These are phyloP conservation scores for Arrhopalites spinosus DNA, from an alignment of 2,888 invertebrate species.

Conservation along the genomic window DNA sequence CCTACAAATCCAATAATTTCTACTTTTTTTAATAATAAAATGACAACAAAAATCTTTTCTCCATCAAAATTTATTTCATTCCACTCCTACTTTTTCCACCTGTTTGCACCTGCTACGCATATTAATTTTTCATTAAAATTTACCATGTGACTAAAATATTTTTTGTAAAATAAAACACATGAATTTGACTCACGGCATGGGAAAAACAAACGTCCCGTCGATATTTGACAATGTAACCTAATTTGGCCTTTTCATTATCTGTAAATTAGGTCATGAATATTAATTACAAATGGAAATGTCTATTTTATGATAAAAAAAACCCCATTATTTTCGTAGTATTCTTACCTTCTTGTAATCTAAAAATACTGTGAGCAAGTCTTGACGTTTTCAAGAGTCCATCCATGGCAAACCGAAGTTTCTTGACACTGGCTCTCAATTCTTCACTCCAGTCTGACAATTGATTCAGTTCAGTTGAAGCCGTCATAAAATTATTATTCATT, in stretches of 20 bases:
- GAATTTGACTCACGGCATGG: slow-evolving; percentile 73
- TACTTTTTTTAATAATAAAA: too few species aligned
- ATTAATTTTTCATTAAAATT: not conserved
- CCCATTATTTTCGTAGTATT: too few species aligned
- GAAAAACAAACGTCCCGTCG: slow-evolving; percentile 88
- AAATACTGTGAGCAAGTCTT: slow-evolving; percentile 80
- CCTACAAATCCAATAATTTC: too few species aligned
- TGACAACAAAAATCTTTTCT: too few species aligned
- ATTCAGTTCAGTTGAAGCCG: not conserved
- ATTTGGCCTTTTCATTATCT: slow-evolving; percentile 74
- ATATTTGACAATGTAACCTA: slow-evolving; percentile 75
- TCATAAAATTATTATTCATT: slow-evolving; percentile 36
- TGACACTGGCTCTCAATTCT: slow-evolving; percentile 77
- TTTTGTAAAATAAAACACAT: not conserved
- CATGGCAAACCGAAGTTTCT: slow-evolving; percentile 79
- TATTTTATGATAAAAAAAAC: too few species aligned
- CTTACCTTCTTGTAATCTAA: slow-evolving; percentile 71
- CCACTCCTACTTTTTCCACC: not conserved
- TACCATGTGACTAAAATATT: not conserved
- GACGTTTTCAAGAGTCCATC: slow-evolving; percentile 76
- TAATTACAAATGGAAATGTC: too few species aligned
- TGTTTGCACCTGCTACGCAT: too few species aligned
- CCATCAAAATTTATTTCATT: too few species aligned
- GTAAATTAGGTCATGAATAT: too few species aligned
- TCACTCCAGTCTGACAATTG: slow-evolving; percentile 69